phyloP scores from a whole-genome alignment of 2,888 invertebrate genomes.

The Dynastes maya region DNA sequence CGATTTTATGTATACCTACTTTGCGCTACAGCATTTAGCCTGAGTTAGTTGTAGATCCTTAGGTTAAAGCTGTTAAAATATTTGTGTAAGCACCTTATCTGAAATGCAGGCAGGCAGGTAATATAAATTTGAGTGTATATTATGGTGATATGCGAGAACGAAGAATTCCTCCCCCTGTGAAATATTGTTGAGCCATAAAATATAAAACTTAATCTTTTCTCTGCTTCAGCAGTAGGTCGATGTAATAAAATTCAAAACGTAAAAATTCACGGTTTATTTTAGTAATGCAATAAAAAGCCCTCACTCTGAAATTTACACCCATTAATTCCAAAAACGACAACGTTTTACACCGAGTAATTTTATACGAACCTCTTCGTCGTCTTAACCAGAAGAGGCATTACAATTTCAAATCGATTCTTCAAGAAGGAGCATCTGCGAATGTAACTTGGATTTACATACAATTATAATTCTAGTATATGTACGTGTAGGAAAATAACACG shows the following conservation, averaged over 20 bases:
- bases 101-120: conserved; percentile 27
- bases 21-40: conserved; percentile 10
- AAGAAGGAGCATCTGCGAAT: background rate
- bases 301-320: too few relatives aligned
- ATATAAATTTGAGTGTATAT: conserved; percentile 19
- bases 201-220: conserved; percentile 36
- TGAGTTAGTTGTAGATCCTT: background rate
- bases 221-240: background rate
- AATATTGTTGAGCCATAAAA: conserved; percentile 33
- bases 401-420: background rate
- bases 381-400: too few relatives aligned
- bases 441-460: conserved; percentile 7
- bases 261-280: background rate
- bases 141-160: background rate
- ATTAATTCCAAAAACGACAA: too few relatives aligned
- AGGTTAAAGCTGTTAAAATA: conserved; percentile 43
- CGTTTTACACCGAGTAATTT: too few relatives aligned
- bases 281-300: too few relatives aligned
- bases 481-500: background rate
- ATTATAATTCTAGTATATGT: background rate
- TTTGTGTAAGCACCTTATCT: conserved; percentile 38
- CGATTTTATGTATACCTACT: conserved; percentile 12
- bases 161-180: conserved; percentile 18
- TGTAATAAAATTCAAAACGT: background rate
- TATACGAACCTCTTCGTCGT: too few relatives aligned